A percentile compares a stretch with the other conserved stretches of the same genome.
Conservation (phyloP, 1,140 invertebrate genomes). For the Procambarus clarkii region DNA sequence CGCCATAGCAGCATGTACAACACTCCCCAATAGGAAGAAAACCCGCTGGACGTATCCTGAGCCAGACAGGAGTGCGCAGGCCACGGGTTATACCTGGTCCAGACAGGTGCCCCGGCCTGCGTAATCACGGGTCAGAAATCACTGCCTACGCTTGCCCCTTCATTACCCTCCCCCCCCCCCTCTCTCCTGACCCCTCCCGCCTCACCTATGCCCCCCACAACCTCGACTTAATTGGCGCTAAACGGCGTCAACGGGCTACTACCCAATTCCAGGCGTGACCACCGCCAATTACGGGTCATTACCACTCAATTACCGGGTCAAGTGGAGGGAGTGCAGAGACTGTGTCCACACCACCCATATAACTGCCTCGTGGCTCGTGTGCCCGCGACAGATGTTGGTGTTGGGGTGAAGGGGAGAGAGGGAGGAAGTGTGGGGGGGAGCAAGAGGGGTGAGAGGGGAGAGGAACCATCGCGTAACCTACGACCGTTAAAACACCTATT, state of each 20-base stretch:
- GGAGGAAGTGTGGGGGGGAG: background rate
- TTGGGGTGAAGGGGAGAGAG: too few relatives aligned
- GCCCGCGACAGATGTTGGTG: too few relatives aligned
- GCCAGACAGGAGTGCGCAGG: background rate
- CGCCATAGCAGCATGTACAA: too few relatives aligned
- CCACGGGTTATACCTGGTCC: background rate
- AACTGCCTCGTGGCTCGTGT: too few relatives aligned
- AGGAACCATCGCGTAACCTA: too few relatives aligned
- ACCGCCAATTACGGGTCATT: conserved; percentile 36
- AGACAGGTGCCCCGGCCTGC: conserved; percentile 10
- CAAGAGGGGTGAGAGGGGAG: background rate
- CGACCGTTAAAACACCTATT: conserved; percentile 18
- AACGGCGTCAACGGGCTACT: conserved; percentile 37
- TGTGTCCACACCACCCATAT: conserved; percentile 29
- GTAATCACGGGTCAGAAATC: conserved; percentile 41
- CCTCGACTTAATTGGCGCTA: conserved; percentile 20
- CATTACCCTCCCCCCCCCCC: background rate
- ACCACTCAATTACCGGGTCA: conserved; percentile 47
- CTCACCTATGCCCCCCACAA: background rate
- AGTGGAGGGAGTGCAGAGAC: conserved; percentile 11
- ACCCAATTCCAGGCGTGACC: conserved; percentile 41
- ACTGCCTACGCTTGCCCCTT: background rate
- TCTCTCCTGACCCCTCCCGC: background rate
- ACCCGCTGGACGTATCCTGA: too few relatives aligned
- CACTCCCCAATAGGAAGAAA: too few relatives aligned